Conservation (phyloP, 92 coral and sea anemone species). For the Zoanthus solanderi region DNA sequence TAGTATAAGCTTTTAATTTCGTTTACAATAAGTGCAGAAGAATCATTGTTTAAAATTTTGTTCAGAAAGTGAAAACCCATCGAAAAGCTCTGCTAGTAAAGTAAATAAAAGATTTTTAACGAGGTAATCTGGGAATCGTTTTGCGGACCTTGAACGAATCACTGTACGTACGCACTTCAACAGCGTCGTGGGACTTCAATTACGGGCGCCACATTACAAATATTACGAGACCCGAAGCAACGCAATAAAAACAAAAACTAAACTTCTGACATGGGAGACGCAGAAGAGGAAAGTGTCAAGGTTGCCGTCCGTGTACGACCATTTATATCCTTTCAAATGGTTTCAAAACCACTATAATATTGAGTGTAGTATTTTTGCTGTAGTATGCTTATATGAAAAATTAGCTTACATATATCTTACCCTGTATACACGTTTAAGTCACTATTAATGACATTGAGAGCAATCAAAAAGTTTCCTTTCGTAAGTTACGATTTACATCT, state of each 20-base stretch:
- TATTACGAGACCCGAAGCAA: not conserved
- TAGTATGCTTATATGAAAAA: not conserved
- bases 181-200: not conserved
- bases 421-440: not conserved
- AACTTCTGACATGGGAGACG: not conserved
- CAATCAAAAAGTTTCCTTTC: not conserved
- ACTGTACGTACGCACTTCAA: not conserved
- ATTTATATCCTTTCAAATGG: not conserved
- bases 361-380: not conserved
- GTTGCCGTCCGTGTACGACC: not conserved
- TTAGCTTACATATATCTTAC: not conserved
- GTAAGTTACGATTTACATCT: not conserved
- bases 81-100: not conserved
- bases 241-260: not conserved
- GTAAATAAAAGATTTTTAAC: not conserved
- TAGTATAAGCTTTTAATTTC: not conserved
- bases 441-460: not conserved
- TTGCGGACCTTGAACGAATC: not conserved
- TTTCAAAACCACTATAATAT: not conserved
- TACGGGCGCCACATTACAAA: not conserved
- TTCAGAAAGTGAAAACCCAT: not conserved
- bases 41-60: not conserved
- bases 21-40: not conserved
- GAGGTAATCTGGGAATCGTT: not conserved
- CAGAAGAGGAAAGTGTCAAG: constrained; percentile 6